Evolutionary conservation across 2,888 invertebrate genomes (phyloP), one percentile per base, ranked within the genome.

Genomic region (Polydrusus cervinus): DNA sequence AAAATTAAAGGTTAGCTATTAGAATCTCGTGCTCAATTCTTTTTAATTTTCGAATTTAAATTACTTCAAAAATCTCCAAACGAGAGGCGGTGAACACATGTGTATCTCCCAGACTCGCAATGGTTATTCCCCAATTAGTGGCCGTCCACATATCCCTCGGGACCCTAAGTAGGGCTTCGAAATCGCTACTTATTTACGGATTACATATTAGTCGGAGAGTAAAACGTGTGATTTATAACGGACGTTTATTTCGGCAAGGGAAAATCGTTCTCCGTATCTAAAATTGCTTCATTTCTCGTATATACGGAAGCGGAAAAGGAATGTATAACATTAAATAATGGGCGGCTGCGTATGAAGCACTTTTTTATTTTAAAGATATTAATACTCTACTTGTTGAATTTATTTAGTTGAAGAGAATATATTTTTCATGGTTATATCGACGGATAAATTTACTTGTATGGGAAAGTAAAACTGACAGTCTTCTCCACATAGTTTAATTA

Each of bases 71-170:
- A 45, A 64, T 20, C 10, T 47, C 30, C 64, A 45, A 45, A 49
- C 45, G 64, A 64, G 45, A 45, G 49, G 30, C 16, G 25, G 30
- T n/a, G 69, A 69, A 65, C 74, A 74, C 69, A 74, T 74, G 69
- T 74, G 69, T 69, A 68, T 68, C 55, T 79, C 76, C 72, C 78
- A 76, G 71, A 79, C 79, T 79, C 75, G 73, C 71, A 71, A 77
- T 76, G 76, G 80, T 81, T 81, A 81, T 81, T 81, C 78, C 75
- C 78, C 79, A 81, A 81, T 81, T 81, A 80, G 81, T 79, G 80
- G 78, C 76, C 69, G 76, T 77, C 76, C 75, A 66, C 71, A 75
- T 57, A 66, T 71, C 75, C 75, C 75, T 61, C 11, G 71, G 71
- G 75, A 75, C 51, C 68, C 43, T 74, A 53, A 57, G 75, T 64